These are phyloP conservation scores for Pygmarrhopalites habei DNA, from an alignment of 1,140 invertebrate species.

Conservation along the genomic window DNA sequence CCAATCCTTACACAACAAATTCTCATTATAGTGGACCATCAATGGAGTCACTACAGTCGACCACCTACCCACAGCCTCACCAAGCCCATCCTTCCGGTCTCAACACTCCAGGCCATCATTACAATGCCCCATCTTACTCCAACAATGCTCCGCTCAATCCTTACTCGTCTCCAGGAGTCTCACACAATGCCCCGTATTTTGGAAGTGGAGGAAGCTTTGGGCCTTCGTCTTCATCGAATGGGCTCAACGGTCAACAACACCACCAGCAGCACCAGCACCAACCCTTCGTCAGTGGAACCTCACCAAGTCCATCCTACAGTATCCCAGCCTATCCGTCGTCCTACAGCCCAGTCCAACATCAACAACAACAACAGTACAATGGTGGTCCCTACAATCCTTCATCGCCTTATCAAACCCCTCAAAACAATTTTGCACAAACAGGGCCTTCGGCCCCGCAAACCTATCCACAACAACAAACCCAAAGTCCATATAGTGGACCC, in stretches of 20 bases:
- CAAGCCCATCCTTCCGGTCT: conserved; percentile 33
- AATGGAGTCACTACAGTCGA: conserved; percentile 15
- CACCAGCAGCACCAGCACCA: not conserved
- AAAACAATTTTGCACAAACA: not conserved
- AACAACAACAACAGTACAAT: conserved; percentile 2
- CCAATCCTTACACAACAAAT: conserved; percentile 4
- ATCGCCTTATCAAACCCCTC: conserved; percentile 1
- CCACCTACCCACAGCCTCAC: conserved; percentile 14
- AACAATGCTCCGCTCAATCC: conserved; percentile 8
- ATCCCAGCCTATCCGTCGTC: not conserved
- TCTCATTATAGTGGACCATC: conserved; percentile 22
- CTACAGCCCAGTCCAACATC: not conserved
- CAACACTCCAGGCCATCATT: conserved; percentile 22
- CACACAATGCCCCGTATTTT: conserved; percentile 11
- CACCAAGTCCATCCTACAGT: not conserved
- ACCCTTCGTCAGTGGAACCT: not conserved
- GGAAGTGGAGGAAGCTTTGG: conserved; percentile 13
- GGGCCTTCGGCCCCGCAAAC: not conserved
- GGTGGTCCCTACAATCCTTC: not conserved
- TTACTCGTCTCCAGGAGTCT: conserved; percentile 8
- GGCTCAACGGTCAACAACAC: not conserved
- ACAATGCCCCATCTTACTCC: conserved; percentile 21
- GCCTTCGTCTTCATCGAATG: conserved; percentile 4
- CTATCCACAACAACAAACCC: too few species aligned
- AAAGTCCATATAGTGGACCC: conserved; percentile 4